phyloP scores from a whole-genome alignment of 2,797 vertebrate species.

The Acrocephalus scirpaceus region DNA sequence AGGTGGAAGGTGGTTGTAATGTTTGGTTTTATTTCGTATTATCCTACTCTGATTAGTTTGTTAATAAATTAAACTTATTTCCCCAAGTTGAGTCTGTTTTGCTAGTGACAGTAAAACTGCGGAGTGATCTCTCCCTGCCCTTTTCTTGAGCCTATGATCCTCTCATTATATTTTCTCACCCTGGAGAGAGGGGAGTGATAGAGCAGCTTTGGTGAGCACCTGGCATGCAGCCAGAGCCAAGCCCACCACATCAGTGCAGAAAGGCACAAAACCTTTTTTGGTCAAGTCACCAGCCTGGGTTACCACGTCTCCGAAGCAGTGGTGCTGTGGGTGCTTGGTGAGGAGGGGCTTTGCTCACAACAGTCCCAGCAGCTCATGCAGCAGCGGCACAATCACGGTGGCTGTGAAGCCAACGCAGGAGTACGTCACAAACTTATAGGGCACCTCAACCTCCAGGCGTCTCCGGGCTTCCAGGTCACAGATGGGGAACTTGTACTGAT shows the following conservation, averaged over 20 bases:
- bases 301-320: fast-evolving
- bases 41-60: background rate
- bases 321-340: fast-evolving
- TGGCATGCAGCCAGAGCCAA: background rate
- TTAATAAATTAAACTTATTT: background rate
- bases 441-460: constrained; percentile 91
- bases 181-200: background rate
- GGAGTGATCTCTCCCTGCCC: background rate
- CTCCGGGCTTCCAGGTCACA: constrained; percentile 75
- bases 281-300: background rate
- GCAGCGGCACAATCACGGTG: constrained; percentile 81
- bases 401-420: constrained; percentile 84
- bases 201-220: background rate
- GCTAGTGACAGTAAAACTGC: background rate
- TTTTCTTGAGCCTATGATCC: background rate
- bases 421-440: constrained; percentile 91
- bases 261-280: constrained; percentile 31
- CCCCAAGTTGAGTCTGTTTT: background rate
- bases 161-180: background rate
- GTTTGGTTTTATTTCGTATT: background rate
- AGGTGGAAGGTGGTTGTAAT: background rate
- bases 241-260: background rate
- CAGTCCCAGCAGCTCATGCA: constrained; percentile 82
- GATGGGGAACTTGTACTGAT: constrained; percentile 76
- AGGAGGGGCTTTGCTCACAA: constrained; percentile 68